A percentile compares a stretch with the other conserved stretches of the same genome.
These are phyloP conservation scores for Vidua macroura DNA, from an alignment of 2,113 vertebrate genomes.

Conservation along the genomic window DNA sequence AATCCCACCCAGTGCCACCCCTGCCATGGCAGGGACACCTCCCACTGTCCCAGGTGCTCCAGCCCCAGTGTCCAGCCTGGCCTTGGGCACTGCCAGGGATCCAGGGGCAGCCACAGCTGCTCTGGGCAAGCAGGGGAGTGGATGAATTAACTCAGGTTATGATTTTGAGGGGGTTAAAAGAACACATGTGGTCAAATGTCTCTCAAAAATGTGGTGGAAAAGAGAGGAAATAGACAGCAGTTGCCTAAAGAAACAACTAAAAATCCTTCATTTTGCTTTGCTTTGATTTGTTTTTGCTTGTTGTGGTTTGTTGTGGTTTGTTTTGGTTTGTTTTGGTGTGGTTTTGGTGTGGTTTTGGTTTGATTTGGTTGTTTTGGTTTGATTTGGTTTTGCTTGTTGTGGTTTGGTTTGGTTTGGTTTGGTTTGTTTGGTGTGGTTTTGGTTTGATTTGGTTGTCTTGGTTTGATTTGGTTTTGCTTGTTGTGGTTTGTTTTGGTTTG, in stretches of 20 bases:
- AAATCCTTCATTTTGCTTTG: neutral
- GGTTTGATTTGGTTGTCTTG: neutral
- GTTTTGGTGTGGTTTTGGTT: neutral
- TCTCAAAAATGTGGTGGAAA: neutral
- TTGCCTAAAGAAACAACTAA: neutral
- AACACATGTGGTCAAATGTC: accelerated
- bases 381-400: neutral
- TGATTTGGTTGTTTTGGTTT: accelerated
- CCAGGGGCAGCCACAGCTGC: neutral
- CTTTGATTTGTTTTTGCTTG: neutral
- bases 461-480: neutral
- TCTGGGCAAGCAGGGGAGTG: accelerated
- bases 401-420: neutral
- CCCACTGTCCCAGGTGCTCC: neutral
- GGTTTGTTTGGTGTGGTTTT: neutral
- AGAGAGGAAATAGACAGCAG: neutral
- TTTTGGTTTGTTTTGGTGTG: neutral
- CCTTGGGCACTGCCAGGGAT: neutral
- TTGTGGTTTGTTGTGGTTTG: neutral
- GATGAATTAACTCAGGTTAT: too few species aligned
- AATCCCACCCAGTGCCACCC: accelerated
- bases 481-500: neutral
- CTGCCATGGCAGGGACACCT: neutral
- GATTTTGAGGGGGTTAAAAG: neutral
- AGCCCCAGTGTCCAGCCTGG: neutral